phyloP scores from a whole-genome alignment of 2,113 vertebrate genomes.

The Cariama cristata region DNA sequence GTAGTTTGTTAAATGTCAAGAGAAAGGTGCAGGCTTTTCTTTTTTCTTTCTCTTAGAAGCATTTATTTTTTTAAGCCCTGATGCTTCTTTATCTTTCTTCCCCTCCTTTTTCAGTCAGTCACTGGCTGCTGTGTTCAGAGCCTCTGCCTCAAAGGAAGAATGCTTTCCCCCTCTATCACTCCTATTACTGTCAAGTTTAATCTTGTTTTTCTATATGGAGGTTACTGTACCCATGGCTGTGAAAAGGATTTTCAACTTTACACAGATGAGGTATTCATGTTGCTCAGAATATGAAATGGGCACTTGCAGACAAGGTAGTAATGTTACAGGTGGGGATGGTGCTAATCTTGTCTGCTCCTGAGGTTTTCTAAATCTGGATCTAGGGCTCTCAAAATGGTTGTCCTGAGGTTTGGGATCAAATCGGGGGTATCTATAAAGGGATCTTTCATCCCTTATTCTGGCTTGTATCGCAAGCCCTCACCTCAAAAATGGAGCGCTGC shows the following conservation, averaged over 20 bases:
- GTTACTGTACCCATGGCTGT: conserved; percentile 35
- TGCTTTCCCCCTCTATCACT: neutral
- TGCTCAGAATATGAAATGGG: neutral
- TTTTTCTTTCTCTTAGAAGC: neutral
- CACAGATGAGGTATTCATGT: conserved; percentile 2
- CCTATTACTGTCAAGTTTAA: conserved; percentile 51
- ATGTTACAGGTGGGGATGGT: neutral
- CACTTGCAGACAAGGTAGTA: neutral
- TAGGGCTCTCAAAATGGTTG: neutral
- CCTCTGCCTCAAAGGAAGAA: conserved; percentile 33
- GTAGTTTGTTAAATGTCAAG: conserved; percentile 33
- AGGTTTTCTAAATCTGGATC: neutral
- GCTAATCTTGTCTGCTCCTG: neutral
- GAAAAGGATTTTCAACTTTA: conserved; percentile 24
- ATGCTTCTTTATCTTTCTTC: neutral
- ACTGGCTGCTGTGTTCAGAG: neutral
- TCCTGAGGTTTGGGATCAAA: neutral
- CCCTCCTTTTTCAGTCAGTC: neutral
- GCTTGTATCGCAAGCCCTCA: neutral
- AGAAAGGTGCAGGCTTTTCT: neutral
- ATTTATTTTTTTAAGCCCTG: neutral
- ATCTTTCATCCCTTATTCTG: neutral
- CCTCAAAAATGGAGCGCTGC: neutral
- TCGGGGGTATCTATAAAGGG: neutral
- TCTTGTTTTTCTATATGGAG: conserved; percentile 38